Evolutionary conservation across 2,113 vertebrate genomes (phyloP).

Genomic region (Peromyscus leucopus): DNA sequence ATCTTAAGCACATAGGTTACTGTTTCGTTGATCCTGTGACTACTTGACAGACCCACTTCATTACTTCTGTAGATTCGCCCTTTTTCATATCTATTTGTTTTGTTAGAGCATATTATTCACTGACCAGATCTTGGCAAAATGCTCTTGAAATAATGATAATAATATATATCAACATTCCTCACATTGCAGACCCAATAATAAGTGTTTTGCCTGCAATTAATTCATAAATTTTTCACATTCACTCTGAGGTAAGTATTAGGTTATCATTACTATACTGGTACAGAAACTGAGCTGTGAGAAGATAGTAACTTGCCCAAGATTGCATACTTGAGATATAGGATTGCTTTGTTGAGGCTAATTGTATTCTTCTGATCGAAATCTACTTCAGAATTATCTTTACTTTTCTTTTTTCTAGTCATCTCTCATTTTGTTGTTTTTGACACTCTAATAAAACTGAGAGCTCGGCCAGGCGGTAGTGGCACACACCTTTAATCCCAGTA

Average conservation of each 20-base stretch:
- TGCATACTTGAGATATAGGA: not conserved
- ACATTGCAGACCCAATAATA: not conserved
- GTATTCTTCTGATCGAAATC: not conserved
- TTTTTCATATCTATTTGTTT: slow-evolving; percentile 31
- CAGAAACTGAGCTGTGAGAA: not conserved
- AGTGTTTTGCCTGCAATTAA: not conserved
- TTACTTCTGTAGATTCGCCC: not conserved
- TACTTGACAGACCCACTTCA: not conserved
- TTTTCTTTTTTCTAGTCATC: not conserved
- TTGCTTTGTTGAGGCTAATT: not conserved
- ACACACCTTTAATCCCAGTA: no score
- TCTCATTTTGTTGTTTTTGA: not conserved
- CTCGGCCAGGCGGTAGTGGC: no score
- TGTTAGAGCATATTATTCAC: not conserved
- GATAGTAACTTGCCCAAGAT: not conserved
- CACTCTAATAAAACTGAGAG: slow-evolving; percentile 12
- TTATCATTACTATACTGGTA: slow-evolving; percentile 1
- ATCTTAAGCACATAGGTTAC: not conserved
- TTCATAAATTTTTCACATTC: not conserved
- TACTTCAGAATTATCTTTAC: slow-evolving; percentile 9
- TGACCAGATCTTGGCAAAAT: not conserved
- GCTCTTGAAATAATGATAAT: not conserved
- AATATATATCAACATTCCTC: not conserved
- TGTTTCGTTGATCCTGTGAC: not conserved
- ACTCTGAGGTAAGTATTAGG: not conserved